These are phyloP conservation scores for Hirtodrosophila histrioides DNA, from an alignment of 2,888 invertebrate species.

Conservation along the genomic window DNA sequence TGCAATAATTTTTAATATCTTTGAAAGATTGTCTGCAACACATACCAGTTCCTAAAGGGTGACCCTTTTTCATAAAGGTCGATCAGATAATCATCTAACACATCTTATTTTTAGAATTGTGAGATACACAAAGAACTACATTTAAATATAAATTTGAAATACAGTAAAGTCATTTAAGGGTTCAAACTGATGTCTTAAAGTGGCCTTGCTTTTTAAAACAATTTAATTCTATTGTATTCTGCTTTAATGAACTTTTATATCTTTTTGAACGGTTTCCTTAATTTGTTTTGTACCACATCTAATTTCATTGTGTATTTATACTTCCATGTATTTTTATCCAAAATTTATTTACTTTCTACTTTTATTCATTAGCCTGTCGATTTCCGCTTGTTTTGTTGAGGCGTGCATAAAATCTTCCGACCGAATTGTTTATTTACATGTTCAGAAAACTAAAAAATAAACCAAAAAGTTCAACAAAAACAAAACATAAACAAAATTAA, in stretches of 20 bases:
- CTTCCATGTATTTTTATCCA: conserved; percentile 22
- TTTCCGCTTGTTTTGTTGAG: conserved; percentile 35
- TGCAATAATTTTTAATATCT: no score
- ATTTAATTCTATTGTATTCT: not conserved
- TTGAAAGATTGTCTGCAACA: no score
- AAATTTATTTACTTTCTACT: conserved; percentile 50
- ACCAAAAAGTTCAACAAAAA: conserved; percentile 23
- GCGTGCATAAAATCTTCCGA: conserved; percentile 14
- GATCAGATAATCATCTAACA: no score
- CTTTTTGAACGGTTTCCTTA: not conserved
- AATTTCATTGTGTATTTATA: conserved; percentile 26
- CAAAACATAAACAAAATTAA: conserved; percentile 30
- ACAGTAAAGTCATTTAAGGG: no score
- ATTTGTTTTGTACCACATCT: conserved; percentile 23
- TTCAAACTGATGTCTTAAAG: no score
- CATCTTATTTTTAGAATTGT: no score
- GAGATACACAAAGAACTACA: no score
- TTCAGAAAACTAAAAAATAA: conserved; percentile 25
- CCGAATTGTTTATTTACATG: conserved; percentile 48
- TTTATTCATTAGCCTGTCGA: conserved; percentile 23
- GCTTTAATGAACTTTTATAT: not conserved
- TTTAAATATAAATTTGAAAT: no score
- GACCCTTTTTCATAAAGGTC: no score
- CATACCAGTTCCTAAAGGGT: no score
- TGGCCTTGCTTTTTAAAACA: no score